These are phyloP conservation scores for Zonitis immaculata DNA, from an alignment of 2,888 invertebrate species.

Conservation along the genomic window DNA sequence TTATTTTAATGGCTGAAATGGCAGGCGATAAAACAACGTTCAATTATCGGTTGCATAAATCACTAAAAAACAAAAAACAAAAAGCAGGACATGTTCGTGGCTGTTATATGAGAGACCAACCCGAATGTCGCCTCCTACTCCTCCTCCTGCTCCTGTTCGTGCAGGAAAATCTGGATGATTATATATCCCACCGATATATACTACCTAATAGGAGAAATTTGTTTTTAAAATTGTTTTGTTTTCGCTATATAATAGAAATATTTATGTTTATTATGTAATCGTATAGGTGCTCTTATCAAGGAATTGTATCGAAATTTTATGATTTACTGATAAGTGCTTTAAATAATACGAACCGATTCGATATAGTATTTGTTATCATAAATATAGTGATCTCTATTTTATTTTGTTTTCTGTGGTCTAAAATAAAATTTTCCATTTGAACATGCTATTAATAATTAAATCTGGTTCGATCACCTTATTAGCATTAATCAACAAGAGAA, in stretches of 20 bases:
- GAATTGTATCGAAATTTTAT: neutral
- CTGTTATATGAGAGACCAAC: no score
- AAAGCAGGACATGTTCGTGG: neutral
- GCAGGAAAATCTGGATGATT: neutral
- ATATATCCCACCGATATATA: neutral
- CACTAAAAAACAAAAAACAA: no score
- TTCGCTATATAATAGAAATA: no score
- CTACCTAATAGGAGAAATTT: no score
- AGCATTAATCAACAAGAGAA: neutral
- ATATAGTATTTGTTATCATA: neutral
- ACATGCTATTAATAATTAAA: no score
- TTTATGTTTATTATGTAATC: neutral
- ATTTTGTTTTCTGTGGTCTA: no score
- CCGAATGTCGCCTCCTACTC: constrained; percentile 1
- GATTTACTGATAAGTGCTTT: neutral
- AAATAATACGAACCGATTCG: neutral
- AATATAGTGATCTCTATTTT: neutral
- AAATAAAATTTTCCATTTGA: no score
- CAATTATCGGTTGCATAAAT: constrained; percentile 19
- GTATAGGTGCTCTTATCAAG: neutral
- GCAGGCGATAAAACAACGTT: constrained; percentile 21
- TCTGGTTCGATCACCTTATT: neutral
- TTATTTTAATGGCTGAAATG: constrained; percentile 25
- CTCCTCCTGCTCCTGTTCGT: no score
- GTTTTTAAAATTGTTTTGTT: no score